These are phyloP conservation scores for Pyrochroa serraticornis DNA, from an alignment of 2,888 invertebrate species.

Conservation along the genomic window DNA sequence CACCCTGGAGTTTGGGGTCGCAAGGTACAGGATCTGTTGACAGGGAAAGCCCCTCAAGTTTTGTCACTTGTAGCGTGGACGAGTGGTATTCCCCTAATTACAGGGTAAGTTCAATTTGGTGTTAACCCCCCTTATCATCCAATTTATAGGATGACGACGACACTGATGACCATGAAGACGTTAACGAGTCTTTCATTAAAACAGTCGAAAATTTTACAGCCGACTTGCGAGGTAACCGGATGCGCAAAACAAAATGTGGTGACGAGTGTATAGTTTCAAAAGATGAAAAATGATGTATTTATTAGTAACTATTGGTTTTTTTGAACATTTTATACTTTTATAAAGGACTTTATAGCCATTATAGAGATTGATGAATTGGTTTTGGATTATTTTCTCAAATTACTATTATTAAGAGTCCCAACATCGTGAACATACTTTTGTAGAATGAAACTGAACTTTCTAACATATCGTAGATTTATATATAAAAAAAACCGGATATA, in stretches of 20 bases:
- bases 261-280: conserved; percentile 36
- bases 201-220: conserved; percentile 44
- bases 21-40: conserved; percentile 40
- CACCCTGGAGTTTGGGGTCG: conserved; percentile 46
- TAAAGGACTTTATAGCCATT: too few species aligned
- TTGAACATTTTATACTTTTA: too few species aligned
- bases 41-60: conserved; percentile 36
- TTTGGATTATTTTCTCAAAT: too few species aligned
- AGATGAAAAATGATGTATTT: conserved; percentile 35
- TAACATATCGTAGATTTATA: too few species aligned
- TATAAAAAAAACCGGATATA: too few species aligned
- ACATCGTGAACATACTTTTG: too few species aligned
- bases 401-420: too few species aligned
- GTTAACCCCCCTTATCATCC: conserved; percentile 27
- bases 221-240: conserved; percentile 44
- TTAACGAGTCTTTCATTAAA: conserved; percentile 37
- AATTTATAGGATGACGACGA: conserved; percentile 40
- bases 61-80: conserved; percentile 26
- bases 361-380: too few species aligned
- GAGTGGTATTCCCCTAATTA: conserved; percentile 46
- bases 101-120: conserved; percentile 35
- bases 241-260: conserved; percentile 32
- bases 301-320: too few species aligned
- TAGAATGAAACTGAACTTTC: too few species aligned
- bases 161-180: conserved; percentile 35